phyloP scores from a whole-genome alignment of 2,113 vertebrate species.

The Campylomormyrus tamandua region DNA sequence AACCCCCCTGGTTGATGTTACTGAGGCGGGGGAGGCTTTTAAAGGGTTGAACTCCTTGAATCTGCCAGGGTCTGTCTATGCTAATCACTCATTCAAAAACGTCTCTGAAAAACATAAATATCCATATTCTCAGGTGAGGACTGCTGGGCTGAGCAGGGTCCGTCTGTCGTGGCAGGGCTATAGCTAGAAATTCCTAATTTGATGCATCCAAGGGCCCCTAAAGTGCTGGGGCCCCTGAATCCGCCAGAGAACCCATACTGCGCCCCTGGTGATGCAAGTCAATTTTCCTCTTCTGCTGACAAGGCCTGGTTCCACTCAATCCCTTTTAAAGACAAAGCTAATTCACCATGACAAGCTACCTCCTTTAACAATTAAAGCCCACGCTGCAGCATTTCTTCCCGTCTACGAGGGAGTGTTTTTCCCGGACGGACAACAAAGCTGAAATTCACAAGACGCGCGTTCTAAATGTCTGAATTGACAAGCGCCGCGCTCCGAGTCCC shows the following conservation, averaged over 20 bases:
- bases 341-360: background rate
- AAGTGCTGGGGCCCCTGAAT: background rate
- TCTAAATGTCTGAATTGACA: background rate
- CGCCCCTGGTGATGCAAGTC: background rate
- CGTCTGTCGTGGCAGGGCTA: background rate
- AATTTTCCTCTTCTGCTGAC: background rate
- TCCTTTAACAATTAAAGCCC: background rate
- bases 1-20: background rate
- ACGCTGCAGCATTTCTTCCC: background rate
- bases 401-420: background rate
- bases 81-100: background rate
- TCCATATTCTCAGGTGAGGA: background rate
- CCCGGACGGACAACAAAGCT: background rate
- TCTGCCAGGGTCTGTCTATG: background rate
- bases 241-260: background rate
- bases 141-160: background rate
- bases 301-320: background rate
- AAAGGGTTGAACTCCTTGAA: background rate
- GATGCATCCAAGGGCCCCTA: background rate
- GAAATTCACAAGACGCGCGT: background rate
- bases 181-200: background rate
- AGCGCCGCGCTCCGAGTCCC: background rate
- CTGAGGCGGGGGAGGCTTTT: background rate
- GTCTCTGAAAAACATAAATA: background rate
- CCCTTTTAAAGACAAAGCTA: background rate